Evolutionary conservation across 2,888 invertebrate species (phyloP), one percentile per base, ranked within the genome.

Genomic region (Monochamus alternatus): DNA sequence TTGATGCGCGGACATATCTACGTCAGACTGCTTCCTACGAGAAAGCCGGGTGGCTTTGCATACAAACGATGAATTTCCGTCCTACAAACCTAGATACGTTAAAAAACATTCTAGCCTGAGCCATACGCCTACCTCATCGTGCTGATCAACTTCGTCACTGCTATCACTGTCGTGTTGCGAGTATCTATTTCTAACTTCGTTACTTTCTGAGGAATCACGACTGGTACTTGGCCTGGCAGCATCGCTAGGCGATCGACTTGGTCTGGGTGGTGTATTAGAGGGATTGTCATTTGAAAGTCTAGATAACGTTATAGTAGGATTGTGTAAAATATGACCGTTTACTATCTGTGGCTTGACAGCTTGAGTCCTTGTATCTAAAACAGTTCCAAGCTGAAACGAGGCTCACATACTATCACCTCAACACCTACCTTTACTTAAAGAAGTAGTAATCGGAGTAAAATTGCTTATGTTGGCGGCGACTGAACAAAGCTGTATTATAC

Each of bases 261-360:
- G 2, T n/a, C 73, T 62, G 1, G 62, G 73, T 3, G 66, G 69
- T 22, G 71, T 68, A 32, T 22, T n/a, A 47, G 72, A 65, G 8
- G 10, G 9, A 32, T 52, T 43, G 43, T 60, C 63, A 38, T 75
- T 69, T 55, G 67, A 73, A 9, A 79, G 73, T 44, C 79, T 64
- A 8, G 76, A 64, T 22, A 79, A 64, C 3, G 75, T 77, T 55
- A 79, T 77, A 8, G 77, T 79, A 14, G 79, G 79, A 62, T 77
- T 77, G 32, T 73, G 70, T 30, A 79, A 55, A 9, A 79, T 76
- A 58, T 77, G 76, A 44, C 79, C 79, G 43, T 79, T 79, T 47
- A 79, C 79, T 31, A 60, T 77, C 12, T 79, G 79, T n/a, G 79
- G 79, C 51, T 75, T 74, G 3, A 79, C 79, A 12, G 76, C 71